Evolutionary conservation across 2,113 vertebrate species (phyloP).

Genomic region (Microcebus murinus): DNA sequence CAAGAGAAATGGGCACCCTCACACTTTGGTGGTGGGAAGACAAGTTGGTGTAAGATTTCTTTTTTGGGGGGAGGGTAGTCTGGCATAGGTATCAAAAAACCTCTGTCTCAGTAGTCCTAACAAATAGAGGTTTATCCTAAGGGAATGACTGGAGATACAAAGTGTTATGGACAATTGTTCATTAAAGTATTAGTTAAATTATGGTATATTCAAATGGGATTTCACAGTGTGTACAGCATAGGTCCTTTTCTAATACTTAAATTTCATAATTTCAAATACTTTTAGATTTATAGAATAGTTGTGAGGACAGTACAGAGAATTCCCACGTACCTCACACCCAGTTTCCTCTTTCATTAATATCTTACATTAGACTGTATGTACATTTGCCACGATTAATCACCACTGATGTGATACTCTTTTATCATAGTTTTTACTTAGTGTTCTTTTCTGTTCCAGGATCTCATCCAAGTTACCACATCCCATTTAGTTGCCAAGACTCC

Average conservation of each 20-base stretch:
- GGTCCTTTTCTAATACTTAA: background rate
- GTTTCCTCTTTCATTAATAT: background rate
- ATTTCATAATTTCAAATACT: background rate
- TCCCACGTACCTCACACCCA: background rate
- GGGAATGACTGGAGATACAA: background rate
- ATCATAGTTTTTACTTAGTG: background rate
- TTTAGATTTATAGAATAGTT: background rate
- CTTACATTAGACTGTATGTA: background rate
- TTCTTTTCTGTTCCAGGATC: background rate
- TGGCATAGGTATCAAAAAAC: background rate
- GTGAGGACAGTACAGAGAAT: background rate
- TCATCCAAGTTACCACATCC: background rate
- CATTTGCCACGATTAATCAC: background rate
- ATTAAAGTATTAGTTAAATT: background rate
- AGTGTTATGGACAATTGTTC: background rate
- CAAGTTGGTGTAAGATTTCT: background rate
- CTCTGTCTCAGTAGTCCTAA: background rate
- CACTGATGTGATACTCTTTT: background rate
- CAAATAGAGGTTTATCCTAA: background rate
- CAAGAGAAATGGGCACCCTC: background rate
- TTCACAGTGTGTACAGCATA: background rate
- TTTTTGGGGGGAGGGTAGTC: background rate
- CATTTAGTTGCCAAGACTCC: background rate
- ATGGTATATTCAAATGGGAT: background rate
- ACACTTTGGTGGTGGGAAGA: background rate